Evolutionary conservation across 1,140 invertebrate genomes (phyloP), one percentile per base, ranked within the genome.

Genomic region (Octopus bimaculoides): DNA sequence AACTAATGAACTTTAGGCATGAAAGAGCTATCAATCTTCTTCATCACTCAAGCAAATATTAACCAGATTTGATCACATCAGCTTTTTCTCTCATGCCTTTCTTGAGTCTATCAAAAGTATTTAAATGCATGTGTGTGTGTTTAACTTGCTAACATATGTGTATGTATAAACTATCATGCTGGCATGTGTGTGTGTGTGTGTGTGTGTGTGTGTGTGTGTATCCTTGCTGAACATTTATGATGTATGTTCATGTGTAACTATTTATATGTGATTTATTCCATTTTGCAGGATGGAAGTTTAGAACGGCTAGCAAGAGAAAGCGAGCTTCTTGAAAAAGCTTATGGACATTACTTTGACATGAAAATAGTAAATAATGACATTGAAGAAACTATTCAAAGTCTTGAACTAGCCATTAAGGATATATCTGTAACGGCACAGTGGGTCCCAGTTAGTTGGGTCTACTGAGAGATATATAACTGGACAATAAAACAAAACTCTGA

Each of bases 351-450:
- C 90, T 99, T 99, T 92, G 98, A 99, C 90, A 92, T 98, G 90
- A 97, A 96, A 75, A 98, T 99, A 86, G 95, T 99, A 41, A 99
- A 99, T 92, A 99, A 99, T 92, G 98, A 99, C 91, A 99, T 99
- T 82, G 97, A 99, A 88, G 97, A 99, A 90, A 99, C 98, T 56
- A 98, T 99, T 85, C 93, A 93, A 54, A 94, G 95, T 79, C 91
- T 99, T 82, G 97, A 99, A 89, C 93, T 93, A 78, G 95, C 96
- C 41, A 95, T 99, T 81, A 96, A 97, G 82, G 93, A 95, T 78
- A 94, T 98, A 77, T 95, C 96, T 89, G 94, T 94, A 82, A 94
- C 94, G 83, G 94, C 96, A 66, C 97, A 98, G 90, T 99, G 97
- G 97, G 95, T 98, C 81, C 91, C 91, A 20, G 91, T 92, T 66